A percentile compares a stretch with the other conserved stretches of the same genome.
phyloP scores from a whole-genome alignment of 2,888 invertebrate species.

The Agonum fuliginosum region DNA sequence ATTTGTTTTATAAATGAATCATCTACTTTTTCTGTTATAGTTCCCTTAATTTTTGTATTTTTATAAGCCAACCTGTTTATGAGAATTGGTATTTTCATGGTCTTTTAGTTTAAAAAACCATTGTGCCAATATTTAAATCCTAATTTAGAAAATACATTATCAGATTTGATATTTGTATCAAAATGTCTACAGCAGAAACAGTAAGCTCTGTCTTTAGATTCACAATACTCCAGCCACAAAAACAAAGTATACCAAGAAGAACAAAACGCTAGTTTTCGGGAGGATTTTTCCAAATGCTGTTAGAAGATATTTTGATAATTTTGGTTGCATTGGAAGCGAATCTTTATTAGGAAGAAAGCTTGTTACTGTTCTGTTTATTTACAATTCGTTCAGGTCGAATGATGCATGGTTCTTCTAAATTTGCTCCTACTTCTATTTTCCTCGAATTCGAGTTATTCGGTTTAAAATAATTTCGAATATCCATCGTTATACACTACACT shows the following conservation, averaged over 20 bases:
- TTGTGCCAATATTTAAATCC: constrained; percentile 1
- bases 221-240: not conserved
- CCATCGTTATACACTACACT: not conserved
- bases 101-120: not conserved
- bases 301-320: constrained; percentile 1
- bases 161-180: constrained; percentile 10
- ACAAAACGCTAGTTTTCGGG: not conserved
- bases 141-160: constrained; percentile 17
- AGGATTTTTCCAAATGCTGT: constrained; percentile 5
- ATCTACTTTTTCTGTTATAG: not conserved
- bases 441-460: not conserved
- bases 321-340: not conserved
- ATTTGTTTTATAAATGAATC: not conserved
- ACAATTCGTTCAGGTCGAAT: not conserved
- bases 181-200: constrained; percentile 1
- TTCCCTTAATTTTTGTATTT: not conserved
- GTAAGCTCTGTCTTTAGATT: not conserved
- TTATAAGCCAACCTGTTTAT: constrained; percentile 3
- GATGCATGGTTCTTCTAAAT: not conserved
- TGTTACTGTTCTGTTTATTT: not conserved
- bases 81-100: not conserved
- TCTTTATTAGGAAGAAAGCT: not conserved
- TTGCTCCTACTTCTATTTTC: not conserved
- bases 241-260: not conserved
- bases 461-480: not conserved